phyloP scores from a whole-genome alignment of 2,113 vertebrate genomes.

The Aegotheles bennettii region DNA sequence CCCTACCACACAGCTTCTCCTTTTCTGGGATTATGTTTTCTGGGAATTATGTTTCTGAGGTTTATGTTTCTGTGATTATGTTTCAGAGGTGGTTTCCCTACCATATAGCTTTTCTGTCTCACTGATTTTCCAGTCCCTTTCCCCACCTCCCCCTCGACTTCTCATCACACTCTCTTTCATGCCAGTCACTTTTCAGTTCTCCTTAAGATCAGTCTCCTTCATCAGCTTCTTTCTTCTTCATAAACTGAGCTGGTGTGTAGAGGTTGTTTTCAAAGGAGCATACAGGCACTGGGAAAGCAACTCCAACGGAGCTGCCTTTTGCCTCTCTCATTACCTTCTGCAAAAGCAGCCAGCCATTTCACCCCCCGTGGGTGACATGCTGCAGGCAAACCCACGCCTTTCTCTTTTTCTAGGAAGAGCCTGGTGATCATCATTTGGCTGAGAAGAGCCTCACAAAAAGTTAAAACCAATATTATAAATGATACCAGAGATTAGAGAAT shows the following conservation, averaged over 20 bases:
- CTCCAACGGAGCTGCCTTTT: not conserved
- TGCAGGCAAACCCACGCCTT: not conserved
- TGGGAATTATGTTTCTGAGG: not conserved
- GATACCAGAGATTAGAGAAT: not conserved
- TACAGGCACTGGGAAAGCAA: not conserved
- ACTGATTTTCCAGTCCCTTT: not conserved
- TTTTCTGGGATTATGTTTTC: not conserved
- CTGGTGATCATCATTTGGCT: not conserved
- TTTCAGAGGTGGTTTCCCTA: not conserved
- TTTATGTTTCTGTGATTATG: not conserved
- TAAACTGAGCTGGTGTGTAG: not conserved
- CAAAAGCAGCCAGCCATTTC: not conserved
- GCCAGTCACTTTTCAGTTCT: not conserved
- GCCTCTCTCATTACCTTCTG: not conserved
- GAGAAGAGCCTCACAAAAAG: not conserved
- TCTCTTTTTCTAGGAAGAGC: not conserved
- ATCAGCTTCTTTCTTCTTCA: not conserved
- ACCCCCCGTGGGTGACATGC: not conserved
- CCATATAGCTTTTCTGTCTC: not conserved
- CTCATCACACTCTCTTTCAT: not conserved
- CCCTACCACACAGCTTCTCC: not conserved
- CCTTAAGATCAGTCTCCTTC: not conserved
- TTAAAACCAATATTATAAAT: not conserved
- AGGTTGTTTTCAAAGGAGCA: not conserved
- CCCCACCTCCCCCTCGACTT: rapidly evolving